Base-by-base conservation (phyloP, 2,113 vertebrate genomes). In the Aix galericulata region DNA sequence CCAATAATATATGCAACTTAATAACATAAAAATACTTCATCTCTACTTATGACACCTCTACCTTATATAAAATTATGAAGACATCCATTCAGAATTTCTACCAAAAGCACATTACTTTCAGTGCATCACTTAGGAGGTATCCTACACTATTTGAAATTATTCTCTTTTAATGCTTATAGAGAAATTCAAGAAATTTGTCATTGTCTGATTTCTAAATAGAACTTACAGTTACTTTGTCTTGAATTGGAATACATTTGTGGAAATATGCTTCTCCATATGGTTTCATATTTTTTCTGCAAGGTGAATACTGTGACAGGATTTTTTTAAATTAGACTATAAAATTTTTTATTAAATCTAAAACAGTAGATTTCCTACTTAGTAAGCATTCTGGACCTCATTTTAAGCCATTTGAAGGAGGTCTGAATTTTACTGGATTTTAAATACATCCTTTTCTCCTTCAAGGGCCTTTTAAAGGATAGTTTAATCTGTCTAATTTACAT, bases 271-370 rank as follows among this genome's bases (percentile, higher is more conserved):
- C 76, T 91, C 94, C 96, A 96, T 95, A 96, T 96, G 95, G 91
- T 97, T 95, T 97, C 87, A 86, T 96, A 97, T 97, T 97, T 97
- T 95, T 97, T 97, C 96, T 94, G 93, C 97, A 97, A 96, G 96
- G 95, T 94, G 95, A 97, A 96, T 88, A 94, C 71, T 86, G 87
- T 96, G 95, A 97, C 40, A 44, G 96, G 87, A 91, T 67, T 92
- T 92, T 88, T 95, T 93, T 96, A 66, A 91, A 95, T 93, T 92
- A 93, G 50, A 40, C 80, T 94, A 75, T 73, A 81, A 26, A 52
- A 91, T 79, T 86, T 94, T 89, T 91, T 82, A 79, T 88, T 82
- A 97, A 98, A 98, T 95, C 56, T 82, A 97, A 97, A 91, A 94
- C 95, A 96, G 96, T 86, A 60, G 76, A 97, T 89, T 97, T 97